phyloP scores from a whole-genome alignment of 30 jellyfish, hydroid and myxozoan species.

The Turritopsis rubra region DNA sequence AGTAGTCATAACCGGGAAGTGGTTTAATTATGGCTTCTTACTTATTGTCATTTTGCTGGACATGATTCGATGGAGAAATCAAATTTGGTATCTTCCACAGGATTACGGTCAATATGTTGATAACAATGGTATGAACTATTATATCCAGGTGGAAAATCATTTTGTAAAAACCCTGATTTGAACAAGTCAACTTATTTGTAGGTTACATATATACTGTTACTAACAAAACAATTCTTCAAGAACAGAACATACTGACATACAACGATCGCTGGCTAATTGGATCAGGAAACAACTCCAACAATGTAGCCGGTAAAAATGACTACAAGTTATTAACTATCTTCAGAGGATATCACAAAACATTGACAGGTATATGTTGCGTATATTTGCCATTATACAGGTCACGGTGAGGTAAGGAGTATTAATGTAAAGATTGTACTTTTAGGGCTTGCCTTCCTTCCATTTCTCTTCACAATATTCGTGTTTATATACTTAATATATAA shows the following conservation, averaged over 20 bases:
- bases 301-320: background rate
- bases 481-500: slow-evolving; percentile 22
- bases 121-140: slow-evolving; percentile 25
- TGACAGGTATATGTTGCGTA: background rate
- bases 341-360: background rate
- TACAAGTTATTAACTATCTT: background rate
- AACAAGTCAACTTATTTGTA: background rate
- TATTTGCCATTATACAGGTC: too few relatives aligned
- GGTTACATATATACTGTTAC: slow-evolving; percentile 29
- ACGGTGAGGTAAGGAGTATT: too few relatives aligned
- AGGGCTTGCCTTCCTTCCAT: slow-evolving; percentile 49
- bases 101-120: slow-evolving; percentile 44
- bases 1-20: slow-evolving; percentile 40
- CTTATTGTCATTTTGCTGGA: slow-evolving; percentile 37
- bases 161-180: background rate
- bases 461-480: slow-evolving; percentile 31
- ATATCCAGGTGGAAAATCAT: background rate
- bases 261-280: background rate
- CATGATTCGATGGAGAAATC: slow-evolving; percentile 43
- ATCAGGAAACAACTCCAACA: background rate
- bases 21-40: slow-evolving; percentile 57
- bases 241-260: slow-evolving; percentile 17
- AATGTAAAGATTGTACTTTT: background rate
- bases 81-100: slow-evolving; percentile 38
- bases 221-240: slow-evolving; percentile 24